Base-by-base conservation (phyloP, 2,113 vertebrate species). In the Vombatus ursinus region DNA sequence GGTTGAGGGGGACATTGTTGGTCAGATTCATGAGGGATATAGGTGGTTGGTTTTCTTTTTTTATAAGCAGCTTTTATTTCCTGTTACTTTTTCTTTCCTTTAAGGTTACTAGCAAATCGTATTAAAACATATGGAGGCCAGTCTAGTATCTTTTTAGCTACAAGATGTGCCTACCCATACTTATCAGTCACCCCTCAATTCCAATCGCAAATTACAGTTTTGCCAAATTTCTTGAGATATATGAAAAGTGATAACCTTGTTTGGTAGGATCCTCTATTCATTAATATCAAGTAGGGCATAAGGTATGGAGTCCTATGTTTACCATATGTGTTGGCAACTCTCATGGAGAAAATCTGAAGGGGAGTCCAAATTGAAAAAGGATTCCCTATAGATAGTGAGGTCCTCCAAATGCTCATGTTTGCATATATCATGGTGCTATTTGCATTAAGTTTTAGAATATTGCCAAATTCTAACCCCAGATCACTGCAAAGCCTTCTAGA, bases 1-100 rank as follows among this genome's bases (percentile, higher is more conserved):
- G 91, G 94, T 96, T 94, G 96, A 92, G 92, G 96, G 95, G 23
- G 47, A 91, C 37, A 53, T 47, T 1, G 89, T 93, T 91, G 96
- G 31, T 96, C 92, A 95, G 95, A 61, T 94, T 68, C 47, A 28
- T 44, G 37, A 89, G 61, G n/a, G 49, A 19, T 19, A 16, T 31
- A 90, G 48, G 50, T 96, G 97, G 94, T 93, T 96, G 50, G 94
- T 93, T 52, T 89, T 94, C 2, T 28, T 91, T 95, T 84, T 91
- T 95, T 26, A 1, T 51, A 68, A 31, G 68, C 19, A 84, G 19
- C n/a, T 84, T 77, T 84, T 44, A 44, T 84, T 84, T 84, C 68
- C 14, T 84, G 68, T 23, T 8, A 50, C 25, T 90, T 50, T 90
- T 90, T 48, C 25, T 50, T 50, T 49, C 90, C 3, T 50, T 50